Evolutionary conservation across 2,888 invertebrate genomes (phyloP), one percentile per base, ranked within the genome.

Genomic region (Ochlodes sylvanus): DNA sequence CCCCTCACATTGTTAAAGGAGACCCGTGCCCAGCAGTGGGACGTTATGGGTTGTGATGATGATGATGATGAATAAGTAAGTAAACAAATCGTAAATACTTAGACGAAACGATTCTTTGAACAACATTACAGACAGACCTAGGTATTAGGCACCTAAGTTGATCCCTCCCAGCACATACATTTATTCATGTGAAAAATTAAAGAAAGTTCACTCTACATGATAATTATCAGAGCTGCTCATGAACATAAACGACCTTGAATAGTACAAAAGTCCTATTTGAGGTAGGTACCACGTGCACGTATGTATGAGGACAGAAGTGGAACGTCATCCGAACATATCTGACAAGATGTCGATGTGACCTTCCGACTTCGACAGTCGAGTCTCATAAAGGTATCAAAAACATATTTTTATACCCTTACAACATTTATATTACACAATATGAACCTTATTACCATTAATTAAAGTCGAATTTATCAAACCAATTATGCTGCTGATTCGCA

Each of bases 401-500:
- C 50, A 50, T 47, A 47, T 52, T 52, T 21, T 52, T 12, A 14
- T 52, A 52, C 12, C 21, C 27, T 52, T 21, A 52, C 9, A 52
- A 52, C 27, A 27, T 52, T 19, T 17, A 9, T 21, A 9, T 9
- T 50, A 12, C 19, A 19, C 19, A 52, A 7, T 21, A 14, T 62
- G 38, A 14, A 21, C 15, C n/a, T 47, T 68, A 62, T 50, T 41
- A n/a, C 7, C 14, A 0, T 0, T 10, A 4, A n/a, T 15, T 62
- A 57, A 68, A 56, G 56, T 68, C 17, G 54, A 50, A 41, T 50
- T 55, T 58, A 64, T 14, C n/a, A 19, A 14, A 62, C 15, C 14
- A n/a, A 44, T 27, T n/a, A 68, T 50, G 12, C 60, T 68, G 50
- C 50, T 50, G 62, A 50, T 38, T 68, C 56, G 62, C 68, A 68